Evolutionary conservation across 2,113 vertebrate genomes (phyloP).

Genomic region (Myrmecobius fasciatus): DNA sequence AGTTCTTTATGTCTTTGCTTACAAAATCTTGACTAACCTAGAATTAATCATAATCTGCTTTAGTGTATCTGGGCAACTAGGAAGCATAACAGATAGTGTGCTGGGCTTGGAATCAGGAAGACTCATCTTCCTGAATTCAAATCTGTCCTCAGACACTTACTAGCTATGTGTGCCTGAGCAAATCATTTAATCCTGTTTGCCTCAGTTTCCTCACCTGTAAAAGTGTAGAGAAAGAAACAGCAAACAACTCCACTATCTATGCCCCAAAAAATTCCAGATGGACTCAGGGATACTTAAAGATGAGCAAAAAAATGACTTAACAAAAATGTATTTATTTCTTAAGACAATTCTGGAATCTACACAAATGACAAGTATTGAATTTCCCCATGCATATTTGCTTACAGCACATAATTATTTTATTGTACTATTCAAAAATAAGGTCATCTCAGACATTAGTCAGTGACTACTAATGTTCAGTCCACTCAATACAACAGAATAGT

Average conservation of each 20-base stretch:
- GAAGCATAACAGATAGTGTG: background rate
- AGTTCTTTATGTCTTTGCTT: background rate
- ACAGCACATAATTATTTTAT: background rate
- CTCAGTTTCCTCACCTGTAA: too few relatives aligned
- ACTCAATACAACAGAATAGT: background rate
- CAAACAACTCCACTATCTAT: background rate
- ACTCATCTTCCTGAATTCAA: background rate
- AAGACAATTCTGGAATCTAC: background rate
- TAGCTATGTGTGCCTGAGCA: background rate
- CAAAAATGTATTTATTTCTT: background rate
- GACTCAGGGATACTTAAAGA: background rate
- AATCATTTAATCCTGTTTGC: background rate
- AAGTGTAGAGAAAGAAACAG: background rate
- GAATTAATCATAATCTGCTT: background rate
- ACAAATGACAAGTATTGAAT: slow-evolving; percentile 7
- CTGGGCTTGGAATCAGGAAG: background rate
- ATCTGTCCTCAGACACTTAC: background rate
- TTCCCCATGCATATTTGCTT: background rate
- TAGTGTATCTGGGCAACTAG: background rate
- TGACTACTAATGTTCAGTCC: background rate
- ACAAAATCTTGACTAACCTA: background rate
- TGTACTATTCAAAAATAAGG: background rate
- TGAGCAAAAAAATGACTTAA: too few relatives aligned
- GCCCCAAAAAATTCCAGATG: background rate
- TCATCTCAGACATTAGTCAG: slow-evolving; percentile 10